Percentiles rank a stretch among this genome's conserved stretches.
These are phyloP conservation scores for Oenanthe oenanthe DNA, from an alignment of 2,113 vertebrate genomes.

Conservation along the genomic window DNA sequence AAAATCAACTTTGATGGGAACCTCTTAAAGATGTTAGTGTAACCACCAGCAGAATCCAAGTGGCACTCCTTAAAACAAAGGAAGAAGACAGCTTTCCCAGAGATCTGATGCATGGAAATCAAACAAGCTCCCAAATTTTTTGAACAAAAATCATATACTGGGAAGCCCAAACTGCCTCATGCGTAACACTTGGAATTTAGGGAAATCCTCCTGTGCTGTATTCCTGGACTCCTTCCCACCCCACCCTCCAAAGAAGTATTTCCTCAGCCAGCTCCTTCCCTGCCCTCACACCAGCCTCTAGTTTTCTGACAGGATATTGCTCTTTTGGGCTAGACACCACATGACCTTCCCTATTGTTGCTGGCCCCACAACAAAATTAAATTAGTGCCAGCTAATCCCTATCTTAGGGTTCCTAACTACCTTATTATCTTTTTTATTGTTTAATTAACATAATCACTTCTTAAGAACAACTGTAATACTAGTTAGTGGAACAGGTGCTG, in stretches of 20 bases:
- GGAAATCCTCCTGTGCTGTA: not conserved
- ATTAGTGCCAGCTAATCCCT: not conserved
- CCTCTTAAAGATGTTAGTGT: not conserved
- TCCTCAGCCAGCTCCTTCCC: not conserved
- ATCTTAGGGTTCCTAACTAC: not conserved
- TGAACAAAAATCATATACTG: not conserved
- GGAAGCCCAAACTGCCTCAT: not conserved
- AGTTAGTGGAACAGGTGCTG: not conserved
- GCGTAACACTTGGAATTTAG: not conserved
- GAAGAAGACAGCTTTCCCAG: not conserved
- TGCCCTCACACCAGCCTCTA: not conserved
- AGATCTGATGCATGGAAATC: not conserved
- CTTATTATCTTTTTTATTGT: not conserved
- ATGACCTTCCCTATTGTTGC: not conserved
- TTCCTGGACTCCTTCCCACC: not conserved
- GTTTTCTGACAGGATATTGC: not conserved
- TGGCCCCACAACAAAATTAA: not conserved
- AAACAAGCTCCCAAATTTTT: not conserved
- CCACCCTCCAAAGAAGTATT: not conserved
- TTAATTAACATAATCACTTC: conserved; percentile 9
- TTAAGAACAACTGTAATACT: not conserved
- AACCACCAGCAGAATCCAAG: not conserved
- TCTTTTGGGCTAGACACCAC: not conserved
- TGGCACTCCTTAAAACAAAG: not conserved
- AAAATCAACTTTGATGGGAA: not conserved